Evolutionary conservation across 2,888 invertebrate species (phyloP).

Genomic region (Pandemis cinnamomeana): DNA sequence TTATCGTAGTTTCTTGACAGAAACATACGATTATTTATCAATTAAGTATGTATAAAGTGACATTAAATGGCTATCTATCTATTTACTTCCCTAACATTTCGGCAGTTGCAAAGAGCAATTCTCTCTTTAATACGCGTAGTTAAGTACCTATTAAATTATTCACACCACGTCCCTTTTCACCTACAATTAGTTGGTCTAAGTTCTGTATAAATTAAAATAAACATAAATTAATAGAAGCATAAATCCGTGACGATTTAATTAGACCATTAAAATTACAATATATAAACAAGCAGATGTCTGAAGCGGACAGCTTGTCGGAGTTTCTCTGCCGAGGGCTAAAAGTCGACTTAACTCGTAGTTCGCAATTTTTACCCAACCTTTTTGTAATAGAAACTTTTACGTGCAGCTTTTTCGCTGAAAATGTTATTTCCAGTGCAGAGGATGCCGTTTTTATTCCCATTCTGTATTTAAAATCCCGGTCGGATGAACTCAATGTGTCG

Average conservation of each 20-base stretch:
- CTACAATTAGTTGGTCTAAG: not conserved
- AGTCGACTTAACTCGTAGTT: slow-evolving; percentile 1
- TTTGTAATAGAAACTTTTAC: slow-evolving; percentile 14
- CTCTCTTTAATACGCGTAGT: too few relatives aligned
- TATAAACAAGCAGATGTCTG: not conserved
- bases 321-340: not conserved
- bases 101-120: too few relatives aligned
- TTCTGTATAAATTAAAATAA: not conserved
- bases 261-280: slow-evolving; percentile 1
- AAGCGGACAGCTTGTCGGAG: slow-evolving; percentile 3
- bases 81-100: too few relatives aligned
- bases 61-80: too few relatives aligned
- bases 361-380: slow-evolving; percentile 8
- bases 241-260: not conserved
- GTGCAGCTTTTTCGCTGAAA: slow-evolving; percentile 5
- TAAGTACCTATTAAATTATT: too few relatives aligned
- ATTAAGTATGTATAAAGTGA: too few relatives aligned
- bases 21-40: too few relatives aligned
- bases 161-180: too few relatives aligned
- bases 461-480: not conserved
- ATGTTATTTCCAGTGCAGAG: slow-evolving; percentile 10
- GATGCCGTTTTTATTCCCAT: not conserved
- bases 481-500: not conserved
- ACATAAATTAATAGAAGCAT: not conserved
- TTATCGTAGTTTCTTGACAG: too few relatives aligned